Conservation (phyloP, 1,140 invertebrate species). For the Drosophila gunungcola region DNA sequence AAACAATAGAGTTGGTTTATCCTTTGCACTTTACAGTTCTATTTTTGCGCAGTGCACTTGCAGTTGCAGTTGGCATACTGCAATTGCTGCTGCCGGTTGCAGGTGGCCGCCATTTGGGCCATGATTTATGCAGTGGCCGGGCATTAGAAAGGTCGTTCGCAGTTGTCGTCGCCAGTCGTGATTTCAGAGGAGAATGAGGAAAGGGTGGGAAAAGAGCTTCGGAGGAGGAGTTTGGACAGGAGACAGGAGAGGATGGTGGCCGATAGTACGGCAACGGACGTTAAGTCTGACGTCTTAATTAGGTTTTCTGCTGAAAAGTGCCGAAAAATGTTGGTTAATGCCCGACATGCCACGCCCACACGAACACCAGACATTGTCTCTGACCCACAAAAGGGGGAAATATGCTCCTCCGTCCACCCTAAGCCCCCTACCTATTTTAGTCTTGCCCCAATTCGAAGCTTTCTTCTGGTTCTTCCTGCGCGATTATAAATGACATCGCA, state of each 20-base stretch:
- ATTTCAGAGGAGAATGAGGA: conserved; percentile 12
- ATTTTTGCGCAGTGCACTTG: conserved; percentile 6
- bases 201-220: background rate
- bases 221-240: background rate
- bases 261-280: conserved; percentile 10
- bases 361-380: conserved; percentile 11
- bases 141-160: conserved; percentile 53
- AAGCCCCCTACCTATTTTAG: background rate
- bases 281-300: conserved; percentile 44
- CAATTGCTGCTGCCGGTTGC: conserved; percentile 20
- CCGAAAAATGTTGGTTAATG: conserved; percentile 38
- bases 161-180: conserved; percentile 52
- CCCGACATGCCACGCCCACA: conserved; percentile 25
- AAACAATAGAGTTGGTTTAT: too few species aligned
- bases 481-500: conserved; percentile 64
- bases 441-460: conserved; percentile 48
- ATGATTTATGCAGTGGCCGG: conserved; percentile 51
- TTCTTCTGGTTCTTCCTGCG: conserved; percentile 43
- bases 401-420: background rate
- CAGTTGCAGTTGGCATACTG: conserved; percentile 12
- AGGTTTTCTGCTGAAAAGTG: conserved; percentile 41
- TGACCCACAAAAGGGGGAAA: conserved; percentile 35
- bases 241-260: background rate
- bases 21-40: background rate
- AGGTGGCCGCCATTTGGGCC: conserved; percentile 51